Percentiles rank a stretch among this genome's conserved stretches.
Conservation (phyloP, 2,113 vertebrate species). For the Crypturellus undulatus region DNA sequence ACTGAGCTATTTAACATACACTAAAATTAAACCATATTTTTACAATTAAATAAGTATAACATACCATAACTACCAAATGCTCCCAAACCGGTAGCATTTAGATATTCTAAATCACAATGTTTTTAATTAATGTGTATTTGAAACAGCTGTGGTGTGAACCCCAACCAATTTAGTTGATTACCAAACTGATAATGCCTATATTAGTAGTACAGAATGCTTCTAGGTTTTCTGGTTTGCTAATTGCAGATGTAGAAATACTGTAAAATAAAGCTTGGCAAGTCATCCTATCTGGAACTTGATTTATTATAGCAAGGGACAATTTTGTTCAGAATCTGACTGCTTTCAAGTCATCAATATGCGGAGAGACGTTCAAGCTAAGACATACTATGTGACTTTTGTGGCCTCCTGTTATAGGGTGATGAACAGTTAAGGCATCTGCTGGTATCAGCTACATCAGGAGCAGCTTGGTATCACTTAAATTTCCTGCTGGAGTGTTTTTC, state of each 20-base stretch:
- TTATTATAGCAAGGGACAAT: neutral
- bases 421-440: neutral
- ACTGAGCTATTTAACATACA: neutral
- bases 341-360: neutral
- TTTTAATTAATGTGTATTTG: neutral
- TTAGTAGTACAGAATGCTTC: neutral
- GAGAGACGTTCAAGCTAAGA: neutral
- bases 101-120: neutral
- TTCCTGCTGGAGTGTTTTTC: neutral
- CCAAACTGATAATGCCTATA: neutral
- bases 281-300: neutral
- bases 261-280: neutral
- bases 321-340: neutral
- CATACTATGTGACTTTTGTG: neutral
- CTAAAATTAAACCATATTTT: neutral
- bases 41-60: neutral
- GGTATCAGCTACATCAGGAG: neutral
- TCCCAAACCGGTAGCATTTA: neutral
- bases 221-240: neutral
- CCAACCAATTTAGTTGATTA: neutral
- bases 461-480: neutral
- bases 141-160: neutral
- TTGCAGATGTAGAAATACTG: neutral
- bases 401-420: neutral
- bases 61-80: neutral